These are phyloP conservation scores for Choloepus hoffmanni DNA, from an alignment of 2,113 vertebrate species.

Conservation along the genomic window DNA sequence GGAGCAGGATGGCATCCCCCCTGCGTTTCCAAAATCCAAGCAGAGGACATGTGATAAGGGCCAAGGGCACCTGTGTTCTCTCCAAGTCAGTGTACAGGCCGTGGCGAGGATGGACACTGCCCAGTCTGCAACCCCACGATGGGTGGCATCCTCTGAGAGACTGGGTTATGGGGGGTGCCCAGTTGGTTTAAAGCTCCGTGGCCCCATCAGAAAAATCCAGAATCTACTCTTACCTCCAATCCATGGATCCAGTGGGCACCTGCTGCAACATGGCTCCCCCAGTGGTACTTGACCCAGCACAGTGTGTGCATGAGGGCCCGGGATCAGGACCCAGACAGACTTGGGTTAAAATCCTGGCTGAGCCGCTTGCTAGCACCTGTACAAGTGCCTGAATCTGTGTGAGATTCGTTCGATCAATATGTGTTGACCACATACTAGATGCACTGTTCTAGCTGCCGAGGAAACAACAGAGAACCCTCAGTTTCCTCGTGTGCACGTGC, in stretches of 20 bases:
- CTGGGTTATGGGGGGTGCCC: background rate
- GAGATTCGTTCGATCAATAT: fast-evolving
- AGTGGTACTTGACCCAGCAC: fast-evolving
- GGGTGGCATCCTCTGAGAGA: fast-evolving
- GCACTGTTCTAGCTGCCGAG: fast-evolving
- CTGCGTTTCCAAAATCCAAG: background rate
- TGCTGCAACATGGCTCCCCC: background rate
- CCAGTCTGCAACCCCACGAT: background rate
- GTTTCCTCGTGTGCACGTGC: fast-evolving
- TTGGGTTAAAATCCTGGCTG: background rate
- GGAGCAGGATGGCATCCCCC: fast-evolving
- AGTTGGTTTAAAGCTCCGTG: background rate
- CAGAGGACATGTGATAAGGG: fast-evolving
- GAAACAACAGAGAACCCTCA: background rate
- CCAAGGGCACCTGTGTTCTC: fast-evolving
- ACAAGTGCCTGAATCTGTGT: fast-evolving
- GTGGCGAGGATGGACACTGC: fast-evolving
- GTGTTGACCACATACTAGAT: fast-evolving
- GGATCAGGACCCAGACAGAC: too few relatives aligned
- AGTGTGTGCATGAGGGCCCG: fast-evolving
- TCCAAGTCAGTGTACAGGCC: background rate
- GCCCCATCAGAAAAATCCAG: background rate
- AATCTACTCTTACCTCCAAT: fast-evolving
- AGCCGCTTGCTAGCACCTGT: background rate
- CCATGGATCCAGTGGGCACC: fast-evolving